Conservation (phyloP, 2,888 invertebrate species). For the Cantharis lateralis region DNA sequence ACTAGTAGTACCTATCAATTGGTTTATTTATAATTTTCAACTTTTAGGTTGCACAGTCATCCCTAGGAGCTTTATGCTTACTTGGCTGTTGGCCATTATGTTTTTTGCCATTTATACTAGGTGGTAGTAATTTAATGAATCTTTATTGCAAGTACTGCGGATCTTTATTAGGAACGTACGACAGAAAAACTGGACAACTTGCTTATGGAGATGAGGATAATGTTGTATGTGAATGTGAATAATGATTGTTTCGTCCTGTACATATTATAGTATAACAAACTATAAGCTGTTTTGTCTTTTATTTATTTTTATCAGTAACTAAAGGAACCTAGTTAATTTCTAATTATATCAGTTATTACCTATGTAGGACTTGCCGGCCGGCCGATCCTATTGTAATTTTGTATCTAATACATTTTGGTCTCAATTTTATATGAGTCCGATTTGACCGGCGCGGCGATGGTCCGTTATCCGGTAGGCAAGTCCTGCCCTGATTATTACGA, state of each 20-base stretch:
- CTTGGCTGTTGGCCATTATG: conserved; percentile 54
- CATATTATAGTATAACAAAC: not conserved
- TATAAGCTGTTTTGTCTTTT: not conserved
- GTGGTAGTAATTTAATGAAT: conserved; percentile 47
- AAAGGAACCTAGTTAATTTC: not conserved
- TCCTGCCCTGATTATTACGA: too few species aligned
- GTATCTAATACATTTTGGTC: too few species aligned
- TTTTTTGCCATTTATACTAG: conserved; percentile 50
- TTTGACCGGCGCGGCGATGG: too few species aligned
- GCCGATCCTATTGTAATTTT: too few species aligned
- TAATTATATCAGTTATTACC: not conserved
- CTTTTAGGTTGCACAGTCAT: conserved; percentile 45
- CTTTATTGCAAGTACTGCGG: conserved; percentile 58
- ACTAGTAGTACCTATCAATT: too few species aligned
- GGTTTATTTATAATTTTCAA: not conserved
- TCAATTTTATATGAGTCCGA: too few species aligned
- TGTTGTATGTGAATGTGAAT: not conserved
- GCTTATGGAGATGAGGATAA: not conserved
- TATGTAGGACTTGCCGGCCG: too few species aligned
- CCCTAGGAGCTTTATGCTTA: conserved; percentile 48
- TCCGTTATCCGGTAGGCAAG: too few species aligned
- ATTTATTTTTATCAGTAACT: not conserved
- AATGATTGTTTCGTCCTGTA: not conserved
- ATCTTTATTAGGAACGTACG: conserved; percentile 54
- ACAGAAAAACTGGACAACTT: conserved; percentile 39